A percentile compares a stretch with the other conserved stretches of the same genome.
These are phyloP conservation scores for Scaptomyza parva DNA, from an alignment of 2,888 invertebrate genomes.

Conservation along the genomic window DNA sequence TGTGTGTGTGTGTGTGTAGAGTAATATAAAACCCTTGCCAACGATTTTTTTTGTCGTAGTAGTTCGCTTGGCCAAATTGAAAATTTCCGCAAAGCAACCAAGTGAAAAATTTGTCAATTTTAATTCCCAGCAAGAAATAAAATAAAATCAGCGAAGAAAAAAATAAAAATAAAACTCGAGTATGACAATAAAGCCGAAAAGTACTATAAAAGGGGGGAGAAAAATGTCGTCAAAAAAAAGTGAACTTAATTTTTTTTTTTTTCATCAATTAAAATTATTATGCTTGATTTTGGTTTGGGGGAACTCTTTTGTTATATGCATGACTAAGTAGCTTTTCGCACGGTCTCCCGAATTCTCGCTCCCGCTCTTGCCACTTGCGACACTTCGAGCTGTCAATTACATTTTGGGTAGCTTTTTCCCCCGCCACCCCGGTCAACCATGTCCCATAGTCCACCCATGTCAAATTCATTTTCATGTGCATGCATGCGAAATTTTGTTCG, in stretches of 20 bases:
- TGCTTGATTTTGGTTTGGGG: constrained; percentile 5
- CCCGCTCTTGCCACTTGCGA: constrained; percentile 27
- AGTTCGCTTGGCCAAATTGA: constrained; percentile 18
- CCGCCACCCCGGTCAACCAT: constrained; percentile 22
- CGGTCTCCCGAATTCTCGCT: constrained; percentile 23
- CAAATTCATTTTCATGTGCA: constrained; percentile 81
- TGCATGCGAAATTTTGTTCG: constrained; percentile 71
- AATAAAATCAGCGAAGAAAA: not conserved
- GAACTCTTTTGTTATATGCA: constrained; percentile 32
- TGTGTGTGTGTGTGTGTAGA: too few species aligned
- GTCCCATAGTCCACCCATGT: constrained; percentile 49
- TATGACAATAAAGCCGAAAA: constrained; percentile 3
- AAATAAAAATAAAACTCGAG: not conserved
- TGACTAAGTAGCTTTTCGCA: constrained; percentile 40
- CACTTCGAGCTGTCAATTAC: constrained; percentile 76
- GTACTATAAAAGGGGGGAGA: too few species aligned
- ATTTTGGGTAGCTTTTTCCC: constrained; percentile 43
- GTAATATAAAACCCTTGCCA: not conserved
- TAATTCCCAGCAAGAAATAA: constrained; percentile 16
- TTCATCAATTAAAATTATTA: constrained; percentile 52
- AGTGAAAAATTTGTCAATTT: constrained; percentile 47
- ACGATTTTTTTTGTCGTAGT: not conserved
- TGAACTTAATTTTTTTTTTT: constrained; percentile 29
- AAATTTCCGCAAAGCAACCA: constrained; percentile 30
- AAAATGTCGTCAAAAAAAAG: constrained; percentile 10